A percentile compares a stretch with the other conserved stretches of the same genome.
These are phyloP conservation scores for Polyodon spathula DNA, from an alignment of 2,113 vertebrate species.

Conservation along the genomic window DNA sequence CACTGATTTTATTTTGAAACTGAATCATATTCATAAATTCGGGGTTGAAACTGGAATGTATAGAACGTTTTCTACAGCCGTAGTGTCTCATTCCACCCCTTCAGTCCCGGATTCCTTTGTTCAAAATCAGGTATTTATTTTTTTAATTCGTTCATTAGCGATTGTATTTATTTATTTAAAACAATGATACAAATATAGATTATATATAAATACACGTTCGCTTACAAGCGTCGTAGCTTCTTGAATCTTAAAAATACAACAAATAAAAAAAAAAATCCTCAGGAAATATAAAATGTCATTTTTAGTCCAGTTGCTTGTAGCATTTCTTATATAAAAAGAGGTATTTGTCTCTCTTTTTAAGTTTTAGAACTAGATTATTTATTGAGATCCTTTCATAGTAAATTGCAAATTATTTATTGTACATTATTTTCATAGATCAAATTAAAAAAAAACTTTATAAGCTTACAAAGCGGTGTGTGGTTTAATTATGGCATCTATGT, in stretches of 20 bases:
- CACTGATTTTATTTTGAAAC: too few species aligned
- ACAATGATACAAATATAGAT: background rate
- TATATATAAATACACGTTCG: too few species aligned
- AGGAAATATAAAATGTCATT: constrained; percentile 52
- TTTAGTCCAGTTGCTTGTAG: constrained; percentile 47
- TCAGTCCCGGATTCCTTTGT: constrained; percentile 33
- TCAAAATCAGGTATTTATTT: constrained; percentile 57
- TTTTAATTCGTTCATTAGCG: constrained; percentile 35
- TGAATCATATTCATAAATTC: too few species aligned
- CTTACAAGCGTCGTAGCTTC: too few species aligned
- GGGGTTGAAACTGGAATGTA: too few species aligned
- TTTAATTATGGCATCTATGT: constrained; percentile 23
- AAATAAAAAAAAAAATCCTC: constrained; percentile 44
- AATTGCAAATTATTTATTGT: constrained; percentile 97
- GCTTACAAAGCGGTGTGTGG: constrained; percentile 32
- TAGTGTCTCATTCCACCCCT: constrained; percentile 26
- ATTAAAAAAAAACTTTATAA: constrained; percentile 61
- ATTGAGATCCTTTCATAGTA: constrained; percentile 94
- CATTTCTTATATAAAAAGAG: constrained; percentile 34
- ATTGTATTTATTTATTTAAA: constrained; percentile 1
- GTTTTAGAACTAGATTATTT: constrained; percentile 94
- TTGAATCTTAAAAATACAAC: too few species aligned
- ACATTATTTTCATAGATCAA: constrained; percentile 98
- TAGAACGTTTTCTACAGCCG: too few species aligned
- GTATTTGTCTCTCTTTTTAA: constrained; percentile 51